A percentile compares a stretch with the other conserved stretches of the same genome.
phyloP scores from a whole-genome alignment of 2,888 invertebrate genomes.

The Chloroclysta siterata region DNA sequence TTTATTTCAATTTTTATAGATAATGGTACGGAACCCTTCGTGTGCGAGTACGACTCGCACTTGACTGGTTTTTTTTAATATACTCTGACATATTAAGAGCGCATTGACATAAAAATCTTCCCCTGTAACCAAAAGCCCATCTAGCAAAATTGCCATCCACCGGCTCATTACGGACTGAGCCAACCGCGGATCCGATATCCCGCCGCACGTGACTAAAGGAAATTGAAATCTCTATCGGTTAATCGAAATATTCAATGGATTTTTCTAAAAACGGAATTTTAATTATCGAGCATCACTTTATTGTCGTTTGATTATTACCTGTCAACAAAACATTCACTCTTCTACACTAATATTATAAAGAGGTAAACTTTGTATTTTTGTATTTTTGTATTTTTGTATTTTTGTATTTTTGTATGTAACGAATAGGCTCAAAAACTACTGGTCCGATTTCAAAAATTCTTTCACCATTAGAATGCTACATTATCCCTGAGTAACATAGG shows the following conservation, averaged over 20 bases:
- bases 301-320: neutral
- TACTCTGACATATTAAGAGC: slow-evolving; percentile 60
- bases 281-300: slow-evolving; percentile 47
- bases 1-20: too few relatives aligned
- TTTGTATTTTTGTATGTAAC: too few relatives aligned
- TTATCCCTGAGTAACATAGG: too few relatives aligned
- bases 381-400: too few relatives aligned
- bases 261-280: slow-evolving; percentile 64
- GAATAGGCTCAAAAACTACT: too few relatives aligned
- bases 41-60: too few relatives aligned
- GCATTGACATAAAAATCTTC: slow-evolving; percentile 69
- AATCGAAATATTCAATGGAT: slow-evolving; percentile 79
- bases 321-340: neutral
- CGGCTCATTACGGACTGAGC: slow-evolving; percentile 80
- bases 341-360: too few relatives aligned
- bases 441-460: too few relatives aligned
- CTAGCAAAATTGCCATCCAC: slow-evolving; percentile 82
- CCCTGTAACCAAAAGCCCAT: slow-evolving; percentile 80
- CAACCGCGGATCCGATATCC: slow-evolving; percentile 81
- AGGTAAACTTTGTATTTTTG: too few relatives aligned
- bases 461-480: too few relatives aligned
- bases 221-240: slow-evolving; percentile 84
- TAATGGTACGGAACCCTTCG: too few relatives aligned
- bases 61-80: too few relatives aligned
- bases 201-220: slow-evolving; percentile 82